Conservation (phyloP, 2,888 invertebrate species). For the Archaeoteleia sp. region DNA sequence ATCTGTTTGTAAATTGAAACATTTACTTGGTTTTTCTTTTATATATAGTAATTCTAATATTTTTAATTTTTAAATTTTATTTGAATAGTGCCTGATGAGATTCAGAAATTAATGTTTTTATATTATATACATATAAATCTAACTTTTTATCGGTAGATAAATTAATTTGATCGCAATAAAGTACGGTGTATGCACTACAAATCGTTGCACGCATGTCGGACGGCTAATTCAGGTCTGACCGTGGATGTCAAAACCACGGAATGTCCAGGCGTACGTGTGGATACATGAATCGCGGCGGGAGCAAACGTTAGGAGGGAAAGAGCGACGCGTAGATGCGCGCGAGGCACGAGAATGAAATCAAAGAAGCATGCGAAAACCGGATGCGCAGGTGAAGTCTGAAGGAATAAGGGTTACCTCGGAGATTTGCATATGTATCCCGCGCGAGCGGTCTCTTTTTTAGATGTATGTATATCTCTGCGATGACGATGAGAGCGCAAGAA, state of each 20-base stretch:
- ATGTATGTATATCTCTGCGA: constrained; percentile 46
- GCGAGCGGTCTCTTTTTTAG: constrained; percentile 46
- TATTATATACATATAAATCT: no score
- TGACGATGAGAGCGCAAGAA: constrained; percentile 32
- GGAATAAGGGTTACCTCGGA: constrained; percentile 56
- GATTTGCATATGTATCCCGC: constrained; percentile 67
- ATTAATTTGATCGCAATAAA: no score
- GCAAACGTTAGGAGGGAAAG: constrained; percentile 40
- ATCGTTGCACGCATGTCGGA: constrained; percentile 9
- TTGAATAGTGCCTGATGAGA: no score
- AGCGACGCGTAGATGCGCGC: constrained; percentile 35
- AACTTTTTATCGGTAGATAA: no score
- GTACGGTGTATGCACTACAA: constrained; percentile 29
- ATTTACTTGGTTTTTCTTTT: no score
- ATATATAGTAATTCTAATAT: no score
- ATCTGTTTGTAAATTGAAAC: no score
- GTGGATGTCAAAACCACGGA: constrained; percentile 49
- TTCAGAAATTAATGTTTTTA: no score
- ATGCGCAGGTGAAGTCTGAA: constrained; percentile 70
- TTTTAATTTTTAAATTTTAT: no score
- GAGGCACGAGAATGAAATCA: constrained; percentile 58
- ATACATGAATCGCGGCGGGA: constrained; percentile 26
- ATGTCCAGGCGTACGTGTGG: constrained; percentile 32
- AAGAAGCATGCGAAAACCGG: constrained; percentile 68
- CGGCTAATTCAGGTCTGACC: no score